Percentiles rank a stretch among this genome's conserved stretches.
These are phyloP conservation scores for Ellobius talpinus DNA, from an alignment of 2,113 vertebrate species.

Conservation along the genomic window DNA sequence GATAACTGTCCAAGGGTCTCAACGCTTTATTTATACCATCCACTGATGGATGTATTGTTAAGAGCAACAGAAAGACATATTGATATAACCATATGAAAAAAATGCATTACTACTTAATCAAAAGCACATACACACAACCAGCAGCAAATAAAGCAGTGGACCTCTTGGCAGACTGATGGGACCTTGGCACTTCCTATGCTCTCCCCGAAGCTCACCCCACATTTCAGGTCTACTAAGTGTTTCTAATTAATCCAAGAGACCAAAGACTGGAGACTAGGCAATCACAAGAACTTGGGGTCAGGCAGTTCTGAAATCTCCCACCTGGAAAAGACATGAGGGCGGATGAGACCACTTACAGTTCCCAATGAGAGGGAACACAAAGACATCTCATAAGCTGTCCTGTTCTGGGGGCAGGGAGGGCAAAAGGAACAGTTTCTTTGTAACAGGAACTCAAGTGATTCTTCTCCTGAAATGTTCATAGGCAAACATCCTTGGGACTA, in stretches of 20 bases:
- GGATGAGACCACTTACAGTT: background rate
- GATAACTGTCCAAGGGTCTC: background rate
- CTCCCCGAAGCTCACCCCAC: background rate
- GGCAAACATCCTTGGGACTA: background rate
- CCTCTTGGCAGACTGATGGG: background rate
- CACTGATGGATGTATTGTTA: background rate
- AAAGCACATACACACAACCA: background rate
- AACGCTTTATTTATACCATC: background rate
- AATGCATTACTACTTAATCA: background rate
- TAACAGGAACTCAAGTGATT: background rate
- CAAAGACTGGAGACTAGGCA: background rate
- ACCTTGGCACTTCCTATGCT: background rate
- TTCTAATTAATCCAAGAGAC: background rate
- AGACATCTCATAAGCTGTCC: no score
- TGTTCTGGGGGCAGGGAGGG: no score
- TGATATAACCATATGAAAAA: background rate
- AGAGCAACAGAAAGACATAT: background rate
- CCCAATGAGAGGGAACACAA: background rate
- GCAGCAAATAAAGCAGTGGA: background rate
- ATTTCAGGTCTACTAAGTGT: background rate
- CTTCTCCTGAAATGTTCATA: background rate
- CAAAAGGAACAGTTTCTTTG: background rate
- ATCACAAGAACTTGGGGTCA: no score
- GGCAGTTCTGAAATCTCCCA: background rate
- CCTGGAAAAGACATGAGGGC: background rate